Evolutionary conservation across 2,888 invertebrate genomes (phyloP), one percentile per base, ranked within the genome.

Genomic region (Alentia gelatinosa): DNA sequence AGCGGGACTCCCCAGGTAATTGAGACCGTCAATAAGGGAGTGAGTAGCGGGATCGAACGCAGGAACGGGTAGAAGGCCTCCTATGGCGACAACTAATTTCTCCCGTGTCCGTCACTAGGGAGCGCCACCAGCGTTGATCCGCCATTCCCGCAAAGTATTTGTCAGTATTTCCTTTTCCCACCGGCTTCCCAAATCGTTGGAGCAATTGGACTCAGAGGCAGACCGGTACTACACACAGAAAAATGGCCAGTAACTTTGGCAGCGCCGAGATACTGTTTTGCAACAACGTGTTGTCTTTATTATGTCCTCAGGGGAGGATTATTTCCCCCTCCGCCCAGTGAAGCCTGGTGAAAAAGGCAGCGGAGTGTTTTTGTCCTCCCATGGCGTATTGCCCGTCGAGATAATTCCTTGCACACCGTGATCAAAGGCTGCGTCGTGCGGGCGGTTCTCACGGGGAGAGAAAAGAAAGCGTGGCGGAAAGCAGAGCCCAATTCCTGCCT

Each of bases 321-420:
- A 56, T n/a, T 56, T n/a, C 56, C 19, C n/a, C 56, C n/a, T 56
- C 56, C n/a, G n/a, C n/a, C n/a, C n/a, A n/a, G n/a, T n/a, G n/a
- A n/a, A 19, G 47, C 47, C 9, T 47, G 9, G 19, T 47, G 47
- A 47, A 19, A 12, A 47, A 12, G 47, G 47, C n/a, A n/a, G 47
- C 47, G 47, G 9, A 47, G 9, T 9, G 47, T 47, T 47, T 47
- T 47, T 47, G 19, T 47, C 47, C 9, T 47, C 19, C 9, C 47
- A 47, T 47, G 74, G 74, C 30, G 30, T 74, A 74, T 74, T 74
- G 86, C 26, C 12, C 86, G 86, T 86, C 86, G 47, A 47, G 86
- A 86, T 86, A 86, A 86, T 86, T 86, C 86, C 42, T 23, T 30
- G 15, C 26, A 30, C 30, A 19, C 42, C 30, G 86, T 86, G 86